Evolutionary conservation across 1,140 invertebrate species (phyloP).

Genomic region (Eubasilissa regina): DNA sequence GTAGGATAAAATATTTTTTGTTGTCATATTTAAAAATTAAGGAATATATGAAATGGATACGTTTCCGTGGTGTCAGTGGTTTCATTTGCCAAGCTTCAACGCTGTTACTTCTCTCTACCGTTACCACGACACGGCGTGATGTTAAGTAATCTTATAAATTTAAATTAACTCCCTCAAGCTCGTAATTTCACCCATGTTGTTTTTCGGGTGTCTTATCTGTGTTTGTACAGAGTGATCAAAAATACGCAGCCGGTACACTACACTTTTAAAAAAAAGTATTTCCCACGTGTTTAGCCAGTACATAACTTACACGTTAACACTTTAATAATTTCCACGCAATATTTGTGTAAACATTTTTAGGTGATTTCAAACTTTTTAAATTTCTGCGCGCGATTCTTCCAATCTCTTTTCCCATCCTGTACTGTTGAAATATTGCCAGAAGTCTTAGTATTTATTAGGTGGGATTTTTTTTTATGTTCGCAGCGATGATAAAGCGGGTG

Average conservation of each 20-base stretch:
- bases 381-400: not conserved
- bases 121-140: conserved; percentile 11
- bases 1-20: too few species aligned
- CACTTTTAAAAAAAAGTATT: not conserved
- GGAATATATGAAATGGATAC: too few species aligned
- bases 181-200: conserved; percentile 20
- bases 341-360: too few species aligned
- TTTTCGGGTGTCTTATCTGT: conserved; percentile 29
- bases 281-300: conserved; percentile 2
- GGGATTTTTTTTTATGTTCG: conserved; percentile 51
- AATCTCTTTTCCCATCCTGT: conserved; percentile 10
- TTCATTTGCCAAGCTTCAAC: too few species aligned
- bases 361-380: not conserved
- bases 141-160: conserved; percentile 37
- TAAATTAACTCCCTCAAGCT: conserved; percentile 26
- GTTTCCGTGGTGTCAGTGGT: too few species aligned
- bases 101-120: not conserved
- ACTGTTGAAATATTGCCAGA: conserved; percentile 53
- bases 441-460: conserved; percentile 57
- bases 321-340: too few species aligned
- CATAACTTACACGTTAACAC: not conserved
- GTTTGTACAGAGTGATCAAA: conserved; percentile 36
- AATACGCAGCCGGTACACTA: too few species aligned
- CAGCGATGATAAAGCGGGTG: conserved; percentile 53
- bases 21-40: too few species aligned